A percentile compares a stretch with the other conserved stretches of the same genome.
Conservation (phyloP, 2,113 vertebrate genomes). For the Corydoras maculifer region DNA sequence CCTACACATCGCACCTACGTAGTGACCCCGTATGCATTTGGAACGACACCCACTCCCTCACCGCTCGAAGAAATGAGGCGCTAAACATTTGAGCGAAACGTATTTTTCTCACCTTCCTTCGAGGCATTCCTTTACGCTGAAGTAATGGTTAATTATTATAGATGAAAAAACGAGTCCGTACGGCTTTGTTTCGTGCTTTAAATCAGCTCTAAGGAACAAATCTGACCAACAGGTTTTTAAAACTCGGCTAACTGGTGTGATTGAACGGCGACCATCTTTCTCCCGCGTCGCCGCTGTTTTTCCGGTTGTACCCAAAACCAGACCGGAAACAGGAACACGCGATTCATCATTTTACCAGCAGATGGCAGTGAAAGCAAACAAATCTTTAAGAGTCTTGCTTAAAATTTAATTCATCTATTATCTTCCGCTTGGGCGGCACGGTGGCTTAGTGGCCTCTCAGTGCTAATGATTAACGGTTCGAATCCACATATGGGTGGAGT, state of each 20-base stretch:
- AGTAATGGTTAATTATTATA: neutral
- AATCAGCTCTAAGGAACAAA: neutral
- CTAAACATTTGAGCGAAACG: neutral
- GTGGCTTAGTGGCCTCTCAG: too few species aligned
- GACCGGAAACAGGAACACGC: neutral
- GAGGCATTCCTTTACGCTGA: conserved; percentile 34
- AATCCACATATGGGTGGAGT: too few species aligned
- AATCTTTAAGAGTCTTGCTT: neutral
- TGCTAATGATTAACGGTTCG: too few species aligned
- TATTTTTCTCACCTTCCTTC: conserved; percentile 42
- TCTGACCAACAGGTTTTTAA: neutral
- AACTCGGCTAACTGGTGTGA: neutral
- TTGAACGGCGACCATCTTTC: neutral
- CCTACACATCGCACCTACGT: too few species aligned
- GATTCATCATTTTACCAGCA: neutral
- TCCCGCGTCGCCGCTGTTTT: conserved; percentile 5
- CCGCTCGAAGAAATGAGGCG: neutral
- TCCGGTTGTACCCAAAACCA: neutral
- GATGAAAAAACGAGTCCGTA: neutral
- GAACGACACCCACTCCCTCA: neutral
- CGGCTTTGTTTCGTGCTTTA: too few species aligned
- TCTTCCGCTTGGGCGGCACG: neutral
- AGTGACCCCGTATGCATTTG: neutral
- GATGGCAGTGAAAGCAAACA: conserved; percentile 11
- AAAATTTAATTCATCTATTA: neutral